Evolutionary conservation across 2,113 vertebrate species (phyloP).

Genomic region (Chaenocephalus aceratus): DNA sequence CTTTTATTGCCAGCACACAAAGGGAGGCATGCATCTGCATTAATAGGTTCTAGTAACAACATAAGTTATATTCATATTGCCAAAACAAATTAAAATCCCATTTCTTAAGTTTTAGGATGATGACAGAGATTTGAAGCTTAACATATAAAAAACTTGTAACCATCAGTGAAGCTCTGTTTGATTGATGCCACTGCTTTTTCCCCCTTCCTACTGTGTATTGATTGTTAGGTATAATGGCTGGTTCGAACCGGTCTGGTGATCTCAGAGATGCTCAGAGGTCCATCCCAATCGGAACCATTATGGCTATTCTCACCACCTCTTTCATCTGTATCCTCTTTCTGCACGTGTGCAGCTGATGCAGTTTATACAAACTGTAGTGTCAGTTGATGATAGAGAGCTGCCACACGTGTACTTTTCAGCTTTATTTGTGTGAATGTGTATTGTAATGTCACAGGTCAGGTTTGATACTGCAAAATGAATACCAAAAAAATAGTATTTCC

Average conservation of each 20-base stretch:
- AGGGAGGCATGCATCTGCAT: too few species aligned
- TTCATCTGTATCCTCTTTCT: slow-evolving; percentile 93
- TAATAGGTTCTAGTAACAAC: too few species aligned
- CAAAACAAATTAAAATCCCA: too few species aligned
- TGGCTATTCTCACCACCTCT: slow-evolving; percentile 95
- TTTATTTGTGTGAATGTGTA: neutral
- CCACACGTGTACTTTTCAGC: neutral
- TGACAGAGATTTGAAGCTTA: too few species aligned
- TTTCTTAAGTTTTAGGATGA: too few species aligned
- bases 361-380: neutral
- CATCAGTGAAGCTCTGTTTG: too few species aligned
- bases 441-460: neutral
- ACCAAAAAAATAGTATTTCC: neutral
- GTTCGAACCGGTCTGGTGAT: slow-evolving; percentile 96
- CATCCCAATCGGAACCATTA: slow-evolving; percentile 94
- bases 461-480: neutral
- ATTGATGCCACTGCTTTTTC: too few species aligned
- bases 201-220: neutral
- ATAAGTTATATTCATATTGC: too few species aligned
- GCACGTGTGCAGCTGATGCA: neutral
- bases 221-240: slow-evolving; percentile 94
- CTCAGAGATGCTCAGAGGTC: slow-evolving; percentile 95
- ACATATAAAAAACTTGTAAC: too few species aligned
- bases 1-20: too few species aligned
- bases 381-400: neutral